A percentile compares a stretch with the other conserved stretches of the same genome.
Conservation (phyloP, 2,797 vertebrate species). For the Dendrocincla fuliginosa region DNA sequence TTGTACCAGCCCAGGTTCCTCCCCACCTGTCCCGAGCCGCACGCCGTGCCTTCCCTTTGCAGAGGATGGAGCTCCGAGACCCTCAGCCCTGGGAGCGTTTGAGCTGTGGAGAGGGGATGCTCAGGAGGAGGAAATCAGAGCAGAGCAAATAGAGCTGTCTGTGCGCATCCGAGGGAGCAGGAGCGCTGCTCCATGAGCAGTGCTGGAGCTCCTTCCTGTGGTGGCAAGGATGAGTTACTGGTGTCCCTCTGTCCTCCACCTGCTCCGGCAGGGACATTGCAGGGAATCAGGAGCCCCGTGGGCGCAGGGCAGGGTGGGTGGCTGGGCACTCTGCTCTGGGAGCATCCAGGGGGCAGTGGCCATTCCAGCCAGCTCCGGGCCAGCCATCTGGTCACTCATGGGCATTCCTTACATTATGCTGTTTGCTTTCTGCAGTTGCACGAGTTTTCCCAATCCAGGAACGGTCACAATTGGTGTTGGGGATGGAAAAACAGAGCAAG, state of each 20-base stretch:
- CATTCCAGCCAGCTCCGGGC: accelerated
- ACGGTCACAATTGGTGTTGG: accelerated
- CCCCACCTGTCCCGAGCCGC: accelerated
- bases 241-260: accelerated
- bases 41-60: accelerated
- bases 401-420: accelerated
- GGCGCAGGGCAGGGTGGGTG: accelerated
- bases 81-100: accelerated
- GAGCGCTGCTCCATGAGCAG: not conserved
- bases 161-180: not conserved
- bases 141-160: not conserved
- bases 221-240: not conserved
- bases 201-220: conserved; percentile 66
- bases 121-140: not conserved
- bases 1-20: accelerated
- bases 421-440: accelerated
- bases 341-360: accelerated
- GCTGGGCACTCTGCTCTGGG: accelerated
- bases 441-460: accelerated
- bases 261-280: accelerated
- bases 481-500: accelerated
- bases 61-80: accelerated
- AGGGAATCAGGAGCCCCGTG: accelerated
- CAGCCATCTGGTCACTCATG: accelerated
- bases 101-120: accelerated